Conservation (phyloP, 2,113 vertebrate species). For the Romanogobio albipinnatus region DNA sequence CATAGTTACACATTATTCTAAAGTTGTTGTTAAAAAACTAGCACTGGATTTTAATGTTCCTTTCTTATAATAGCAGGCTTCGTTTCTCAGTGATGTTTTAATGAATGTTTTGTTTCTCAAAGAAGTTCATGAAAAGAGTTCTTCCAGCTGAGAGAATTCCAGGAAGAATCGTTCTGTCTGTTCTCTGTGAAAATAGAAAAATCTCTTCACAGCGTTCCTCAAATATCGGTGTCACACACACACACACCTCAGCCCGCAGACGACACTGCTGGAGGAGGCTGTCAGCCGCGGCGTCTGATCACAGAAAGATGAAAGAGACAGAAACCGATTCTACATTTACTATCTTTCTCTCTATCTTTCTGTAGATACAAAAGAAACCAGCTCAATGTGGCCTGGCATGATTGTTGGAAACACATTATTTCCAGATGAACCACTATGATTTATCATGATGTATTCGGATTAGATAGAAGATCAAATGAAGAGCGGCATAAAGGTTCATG, state of each 20-base stretch:
- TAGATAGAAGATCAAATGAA: neutral
- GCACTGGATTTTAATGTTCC: neutral
- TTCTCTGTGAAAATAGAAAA: slow-evolving; percentile 4
- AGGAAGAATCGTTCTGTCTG: neutral
- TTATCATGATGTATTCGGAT: neutral
- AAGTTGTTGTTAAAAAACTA: neutral
- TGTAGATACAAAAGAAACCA: slow-evolving; percentile 7
- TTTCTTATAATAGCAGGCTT: neutral
- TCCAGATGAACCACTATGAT: slow-evolving; percentile 6
- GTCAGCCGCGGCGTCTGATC: slow-evolving; percentile 11
- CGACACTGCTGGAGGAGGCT: slow-evolving; percentile 17
- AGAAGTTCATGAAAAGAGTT: slow-evolving; percentile 23
- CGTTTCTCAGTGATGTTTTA: neutral
- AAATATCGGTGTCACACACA: slow-evolving; percentile 24
- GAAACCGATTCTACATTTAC: slow-evolving; percentile 8
- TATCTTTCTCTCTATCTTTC: neutral
- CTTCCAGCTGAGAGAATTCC: slow-evolving; percentile 16
- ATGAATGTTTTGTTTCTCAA: slow-evolving; percentile 14
- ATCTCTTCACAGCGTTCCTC: slow-evolving; percentile 13
- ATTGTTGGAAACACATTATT: neutral
- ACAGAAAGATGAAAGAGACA: slow-evolving; percentile 7
- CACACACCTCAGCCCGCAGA: neutral
- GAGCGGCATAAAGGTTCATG: neutral
- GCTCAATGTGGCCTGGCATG: neutral
- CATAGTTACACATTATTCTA: neutral